These are phyloP conservation scores for Todus mexicanus DNA, from an alignment of 2,797 vertebrate genomes.

Conservation along the genomic window DNA sequence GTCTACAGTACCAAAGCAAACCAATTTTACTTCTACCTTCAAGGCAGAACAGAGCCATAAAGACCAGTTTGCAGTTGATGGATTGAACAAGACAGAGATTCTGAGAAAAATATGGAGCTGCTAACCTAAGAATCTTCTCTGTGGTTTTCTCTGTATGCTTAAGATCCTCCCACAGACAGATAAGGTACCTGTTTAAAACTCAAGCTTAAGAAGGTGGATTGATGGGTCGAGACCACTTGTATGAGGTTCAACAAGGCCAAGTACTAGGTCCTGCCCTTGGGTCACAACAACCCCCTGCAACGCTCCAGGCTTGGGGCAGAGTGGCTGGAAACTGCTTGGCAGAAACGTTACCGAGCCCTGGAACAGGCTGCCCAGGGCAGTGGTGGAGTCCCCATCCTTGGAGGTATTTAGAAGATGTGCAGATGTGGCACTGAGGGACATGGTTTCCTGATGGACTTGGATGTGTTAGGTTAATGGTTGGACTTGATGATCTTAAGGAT, in stretches of 20 bases:
- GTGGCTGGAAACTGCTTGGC: neutral
- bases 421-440: neutral
- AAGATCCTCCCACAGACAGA: neutral
- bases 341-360: too few relatives aligned
- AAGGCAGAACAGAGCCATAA: neutral
- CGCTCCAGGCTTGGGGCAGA: neutral
- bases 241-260: neutral
- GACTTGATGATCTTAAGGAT: neutral
- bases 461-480: accelerated
- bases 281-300: neutral
- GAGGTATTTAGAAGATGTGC: neutral
- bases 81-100: neutral
- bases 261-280: neutral
- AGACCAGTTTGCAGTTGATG: neutral
- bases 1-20: neutral
- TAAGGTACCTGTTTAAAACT: neutral
- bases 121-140: neutral
- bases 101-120: neutral
- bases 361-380: neutral
- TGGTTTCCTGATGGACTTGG: neutral
- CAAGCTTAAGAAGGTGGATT: neutral
- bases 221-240: accelerated
- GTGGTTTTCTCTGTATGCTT: neutral
- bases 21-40: neutral
- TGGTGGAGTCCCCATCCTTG: neutral